Base-by-base conservation (phyloP, 2,888 invertebrate genomes). In the Dasypogon diadema region DNA sequence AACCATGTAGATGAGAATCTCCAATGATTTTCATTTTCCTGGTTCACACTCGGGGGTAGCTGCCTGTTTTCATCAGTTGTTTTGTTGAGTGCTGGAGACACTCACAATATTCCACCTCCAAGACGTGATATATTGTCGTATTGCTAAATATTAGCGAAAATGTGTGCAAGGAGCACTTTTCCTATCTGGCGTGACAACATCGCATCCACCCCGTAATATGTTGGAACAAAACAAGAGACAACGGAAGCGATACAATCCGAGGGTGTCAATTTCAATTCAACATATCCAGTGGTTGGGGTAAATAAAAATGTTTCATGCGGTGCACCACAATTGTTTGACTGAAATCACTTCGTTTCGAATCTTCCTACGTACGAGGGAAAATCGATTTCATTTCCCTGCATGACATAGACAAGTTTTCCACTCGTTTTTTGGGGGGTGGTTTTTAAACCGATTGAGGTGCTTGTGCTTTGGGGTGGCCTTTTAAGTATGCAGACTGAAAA, bases 241-340 rank as follows among this genome's bases (percentile, higher is more conserved):
- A 14, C 8, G 26, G 30, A 34, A 5, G 16, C 12, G 16, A 56
- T n/a, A 56, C 24, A 56, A 24, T 16, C 26, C 26, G 26, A 30
- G 24, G 70, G 70, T 70, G 70, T 70, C 70, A 70, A 70, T 70
- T 54, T 54, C 70, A 68, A 70, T 70, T 70, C 54, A 54, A 70
- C 42, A 26, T 70, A 70, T 70, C 54, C 34, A 34, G 18, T 21
- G 70, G 37, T 30, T 34, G 54, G 21, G 70, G 54, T 30, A 54
- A 70, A 51, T 51, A 70, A 51, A 70, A 70, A 70, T 70, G 30
- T 54, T 54, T 26, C 70, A 51, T 34, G 54, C 54, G 70, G 70
- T 51, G 37, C 54, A 21, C 70, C 70, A 30, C 70, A 70, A 70
- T 70, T 70, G 70, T 70, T 70, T 51, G 70, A 21, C 54, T 54